Percentiles rank a stretch among this genome's conserved stretches.
phyloP scores from a whole-genome alignment of 2,888 invertebrate genomes.

The Caenorhabditis sp. region DNA sequence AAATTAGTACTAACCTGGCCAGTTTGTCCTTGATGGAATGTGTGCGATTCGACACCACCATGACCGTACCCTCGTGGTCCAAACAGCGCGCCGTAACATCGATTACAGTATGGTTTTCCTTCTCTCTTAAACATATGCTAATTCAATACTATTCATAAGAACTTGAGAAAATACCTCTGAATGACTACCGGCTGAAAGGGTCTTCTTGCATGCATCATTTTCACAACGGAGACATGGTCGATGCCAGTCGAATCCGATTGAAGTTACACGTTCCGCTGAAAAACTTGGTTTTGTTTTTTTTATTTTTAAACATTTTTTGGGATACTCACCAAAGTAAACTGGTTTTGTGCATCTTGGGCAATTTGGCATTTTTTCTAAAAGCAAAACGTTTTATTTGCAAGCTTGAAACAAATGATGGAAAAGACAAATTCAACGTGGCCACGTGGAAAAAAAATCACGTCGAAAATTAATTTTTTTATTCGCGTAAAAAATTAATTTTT shows the following conservation, averaged over 20 bases:
- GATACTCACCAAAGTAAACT: slow-evolving; percentile 67
- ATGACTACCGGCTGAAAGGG: slow-evolving; percentile 78
- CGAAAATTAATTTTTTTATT: too few species aligned
- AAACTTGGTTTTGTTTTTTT: slow-evolving; percentile 46
- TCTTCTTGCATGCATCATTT: slow-evolving; percentile 79
- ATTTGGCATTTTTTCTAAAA: slow-evolving; percentile 56
- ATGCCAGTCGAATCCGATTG: slow-evolving; percentile 81
- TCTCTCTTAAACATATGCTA: slow-evolving; percentile 74
- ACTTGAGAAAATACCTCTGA: slow-evolving; percentile 45
- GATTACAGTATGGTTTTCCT: slow-evolving; percentile 80
- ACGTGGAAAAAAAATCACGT: background rate
- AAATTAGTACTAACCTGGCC: slow-evolving; percentile 32
- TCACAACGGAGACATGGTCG: slow-evolving; percentile 77
- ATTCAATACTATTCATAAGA: background rate
- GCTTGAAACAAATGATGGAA: background rate
- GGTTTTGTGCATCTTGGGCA: slow-evolving; percentile 69
- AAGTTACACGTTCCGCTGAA: slow-evolving; percentile 79
- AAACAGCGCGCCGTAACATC: slow-evolving; percentile 79
- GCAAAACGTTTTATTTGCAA: background rate
- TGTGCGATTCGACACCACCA: slow-evolving; percentile 76
- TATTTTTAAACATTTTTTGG: background rate
- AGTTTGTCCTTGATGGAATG: slow-evolving; percentile 71
- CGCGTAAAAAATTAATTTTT: background rate
- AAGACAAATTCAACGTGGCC: background rate
- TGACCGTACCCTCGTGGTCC: slow-evolving; percentile 76